Evolutionary conservation across 2,797 vertebrate genomes (phyloP).

Genomic region (Pseudopleuronectes americanus): DNA sequence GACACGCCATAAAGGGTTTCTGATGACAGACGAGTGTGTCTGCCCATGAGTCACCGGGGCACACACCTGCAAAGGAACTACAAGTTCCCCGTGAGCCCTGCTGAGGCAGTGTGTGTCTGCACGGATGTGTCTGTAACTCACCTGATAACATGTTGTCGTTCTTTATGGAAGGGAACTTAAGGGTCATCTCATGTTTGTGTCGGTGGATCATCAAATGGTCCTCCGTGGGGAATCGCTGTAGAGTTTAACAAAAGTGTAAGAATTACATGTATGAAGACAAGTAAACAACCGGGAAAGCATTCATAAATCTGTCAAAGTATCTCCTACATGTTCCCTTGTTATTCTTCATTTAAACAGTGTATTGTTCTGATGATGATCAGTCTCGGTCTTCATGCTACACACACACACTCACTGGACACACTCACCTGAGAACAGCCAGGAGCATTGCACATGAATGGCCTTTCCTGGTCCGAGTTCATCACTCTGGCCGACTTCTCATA

Average conservation of each 20-base stretch:
- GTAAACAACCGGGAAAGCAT: neutral
- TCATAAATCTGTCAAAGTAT: too few relatives aligned
- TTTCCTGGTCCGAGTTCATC: slow-evolving; percentile 99
- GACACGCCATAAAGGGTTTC: slow-evolving; percentile 46
- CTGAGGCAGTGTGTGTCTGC: slow-evolving; percentile 28
- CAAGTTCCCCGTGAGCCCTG: slow-evolving; percentile 18
- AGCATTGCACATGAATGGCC: slow-evolving; percentile 96
- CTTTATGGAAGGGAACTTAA: slow-evolving; percentile 99
- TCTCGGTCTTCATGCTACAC: slow-evolving; percentile 56
- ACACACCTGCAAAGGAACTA: slow-evolving; percentile 56
- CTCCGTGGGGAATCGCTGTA: slow-evolving; percentile 97
- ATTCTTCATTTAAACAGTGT: too few relatives aligned
- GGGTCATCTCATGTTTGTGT: slow-evolving; percentile 99
- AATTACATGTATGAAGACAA: slow-evolving; percentile 5
- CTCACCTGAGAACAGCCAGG: slow-evolving; percentile 99
- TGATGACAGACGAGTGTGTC: slow-evolving; percentile 57
- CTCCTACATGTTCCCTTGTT: too few relatives aligned
- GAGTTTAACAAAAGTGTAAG: neutral
- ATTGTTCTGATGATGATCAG: too few relatives aligned
- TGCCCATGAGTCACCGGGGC: slow-evolving; percentile 57
- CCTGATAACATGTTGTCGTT: slow-evolving; percentile 99
- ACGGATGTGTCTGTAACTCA: slow-evolving; percentile 80
- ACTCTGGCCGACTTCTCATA: slow-evolving; percentile 96
- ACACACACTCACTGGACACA: slow-evolving; percentile 68
- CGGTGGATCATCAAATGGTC: slow-evolving; percentile 99